These are phyloP conservation scores for Eufriesea mexicana DNA, from an alignment of 1,140 invertebrate species.

Conservation along the genomic window DNA sequence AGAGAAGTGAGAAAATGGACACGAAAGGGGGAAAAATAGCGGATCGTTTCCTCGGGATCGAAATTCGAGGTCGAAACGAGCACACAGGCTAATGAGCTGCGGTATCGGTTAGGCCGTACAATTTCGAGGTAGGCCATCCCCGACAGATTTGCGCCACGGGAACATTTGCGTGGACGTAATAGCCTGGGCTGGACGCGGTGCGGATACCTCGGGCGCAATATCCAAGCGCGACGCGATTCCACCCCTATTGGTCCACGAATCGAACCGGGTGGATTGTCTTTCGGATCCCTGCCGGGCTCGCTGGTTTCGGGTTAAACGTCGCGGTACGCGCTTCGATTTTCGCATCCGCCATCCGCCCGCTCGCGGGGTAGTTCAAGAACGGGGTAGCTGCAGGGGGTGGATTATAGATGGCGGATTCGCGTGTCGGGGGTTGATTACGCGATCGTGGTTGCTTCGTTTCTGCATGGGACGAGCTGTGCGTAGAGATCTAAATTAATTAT, in stretches of 20 bases:
- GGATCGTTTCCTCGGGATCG: too few species aligned
- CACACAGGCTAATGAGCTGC: not conserved
- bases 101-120: constrained; percentile 1
- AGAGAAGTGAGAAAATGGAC: too few species aligned
- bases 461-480: not conserved
- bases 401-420: not conserved
- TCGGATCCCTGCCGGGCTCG: not conserved
- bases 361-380: not conserved
- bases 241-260: not conserved
- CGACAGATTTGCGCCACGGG: constrained; percentile 11
- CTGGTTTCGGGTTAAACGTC: not conserved
- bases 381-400: too few species aligned
- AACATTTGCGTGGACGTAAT: constrained; percentile 26
- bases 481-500: not conserved
- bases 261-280: not conserved
- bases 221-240: constrained; percentile 4
- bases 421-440: too few species aligned
- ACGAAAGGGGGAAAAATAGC: too few species aligned
- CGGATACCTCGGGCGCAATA: not conserved
- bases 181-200: not conserved
- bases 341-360: too few species aligned
- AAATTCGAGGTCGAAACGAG: not conserved
- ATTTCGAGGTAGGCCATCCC: constrained; percentile 15
- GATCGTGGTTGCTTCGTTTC: not conserved
- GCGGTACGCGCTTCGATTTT: not conserved